Percentiles rank a stretch among this genome's conserved stretches.
Evolutionary conservation across 2,888 invertebrate species (phyloP).

Genomic region (Drosophila tripunctata): DNA sequence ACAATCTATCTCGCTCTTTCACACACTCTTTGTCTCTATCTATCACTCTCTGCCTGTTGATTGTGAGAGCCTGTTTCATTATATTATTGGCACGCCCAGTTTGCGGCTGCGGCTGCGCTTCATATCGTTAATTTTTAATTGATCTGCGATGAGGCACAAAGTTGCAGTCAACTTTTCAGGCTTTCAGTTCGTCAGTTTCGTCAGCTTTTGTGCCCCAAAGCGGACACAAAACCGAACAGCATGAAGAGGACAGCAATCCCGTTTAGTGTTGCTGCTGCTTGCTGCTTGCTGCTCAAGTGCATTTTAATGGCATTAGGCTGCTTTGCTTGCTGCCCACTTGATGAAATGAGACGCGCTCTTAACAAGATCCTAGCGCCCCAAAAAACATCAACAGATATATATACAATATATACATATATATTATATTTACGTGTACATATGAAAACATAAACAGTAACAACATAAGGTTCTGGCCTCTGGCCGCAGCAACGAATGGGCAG

Average conservation of each 20-base stretch:
- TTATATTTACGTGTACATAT: neutral
- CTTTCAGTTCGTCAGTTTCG: slow-evolving; percentile 38
- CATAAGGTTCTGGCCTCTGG: slow-evolving; percentile 42
- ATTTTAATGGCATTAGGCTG: slow-evolving; percentile 79
- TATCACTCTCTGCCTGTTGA: slow-evolving; percentile 6
- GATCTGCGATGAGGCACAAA: slow-evolving; percentile 71
- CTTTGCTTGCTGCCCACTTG: slow-evolving; percentile 71
- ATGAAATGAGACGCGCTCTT: slow-evolving; percentile 75
- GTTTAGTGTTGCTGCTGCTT: slow-evolving; percentile 21
- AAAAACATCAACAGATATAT: slow-evolving; percentile 22
- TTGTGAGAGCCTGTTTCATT: slow-evolving; percentile 79
- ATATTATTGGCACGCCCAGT: slow-evolving; percentile 83
- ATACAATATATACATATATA: neutral
- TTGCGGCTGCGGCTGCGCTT: slow-evolving; percentile 70
- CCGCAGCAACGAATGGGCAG: slow-evolving; percentile 26
- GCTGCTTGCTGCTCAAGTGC: slow-evolving; percentile 70
- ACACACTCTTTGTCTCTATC: slow-evolving; percentile 15
- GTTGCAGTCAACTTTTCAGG: slow-evolving; percentile 55
- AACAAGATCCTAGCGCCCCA: slow-evolving; percentile 81
- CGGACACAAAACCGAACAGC: slow-evolving; percentile 30
- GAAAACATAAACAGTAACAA: slow-evolving; percentile 11
- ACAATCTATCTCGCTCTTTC: slow-evolving; percentile 3
- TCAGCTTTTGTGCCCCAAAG: slow-evolving; percentile 53
- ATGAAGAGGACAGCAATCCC: slow-evolving; percentile 10
- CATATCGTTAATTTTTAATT: slow-evolving; percentile 84